Base-by-base conservation (phyloP, 2,797 vertebrate genomes). In the Phoeniculus purpureus region DNA sequence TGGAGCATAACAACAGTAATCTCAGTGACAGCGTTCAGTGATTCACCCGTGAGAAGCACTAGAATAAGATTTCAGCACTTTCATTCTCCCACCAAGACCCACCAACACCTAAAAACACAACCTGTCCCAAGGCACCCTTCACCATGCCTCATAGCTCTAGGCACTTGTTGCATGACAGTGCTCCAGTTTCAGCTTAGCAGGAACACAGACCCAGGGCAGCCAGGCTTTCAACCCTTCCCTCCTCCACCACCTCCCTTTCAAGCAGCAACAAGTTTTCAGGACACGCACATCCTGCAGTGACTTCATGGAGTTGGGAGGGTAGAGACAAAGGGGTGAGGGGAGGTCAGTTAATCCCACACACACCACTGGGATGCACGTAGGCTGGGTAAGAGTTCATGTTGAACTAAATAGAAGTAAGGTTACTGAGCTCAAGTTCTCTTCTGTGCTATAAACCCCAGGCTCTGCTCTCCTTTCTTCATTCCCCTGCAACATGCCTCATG, bases 331-430 rank as follows among this genome's bases (percentile, higher is more conserved):
- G 61, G 73, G 81, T 75, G 94, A 95, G 95, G 92, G 94, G 96
- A 97, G 98, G 98, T 98, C 98, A 97, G 55, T 98, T 97, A 98
- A 98, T 98, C 98, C 97, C 96, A 97, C 96, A 96, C 95, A 98
- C 96, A 96, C 87, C 60, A 96, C 92, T 97, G 95, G 97, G 97
- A 97, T 90, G 97, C 96, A 97, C 98, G 98, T 87, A 89, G 90
- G 54, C 81, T 83, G 66, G 79, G 87, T 75, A 96, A 91, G 96
- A 97, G 97, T 98, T 98, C 94, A 98, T 98, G 97, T 98, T 96
- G 95, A 97, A 92, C 87, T 84, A 96, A 96, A 96, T 34, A 94
- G 78, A 80, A 92, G 32, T 26, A 1, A 58, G 93, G 95, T 97
- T 96, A 98, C 96, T 97, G 98, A 96, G 85, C 90, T 73, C 82